Conservation (phyloP, 2,888 invertebrate species). For the Hypena proboscidalis region DNA sequence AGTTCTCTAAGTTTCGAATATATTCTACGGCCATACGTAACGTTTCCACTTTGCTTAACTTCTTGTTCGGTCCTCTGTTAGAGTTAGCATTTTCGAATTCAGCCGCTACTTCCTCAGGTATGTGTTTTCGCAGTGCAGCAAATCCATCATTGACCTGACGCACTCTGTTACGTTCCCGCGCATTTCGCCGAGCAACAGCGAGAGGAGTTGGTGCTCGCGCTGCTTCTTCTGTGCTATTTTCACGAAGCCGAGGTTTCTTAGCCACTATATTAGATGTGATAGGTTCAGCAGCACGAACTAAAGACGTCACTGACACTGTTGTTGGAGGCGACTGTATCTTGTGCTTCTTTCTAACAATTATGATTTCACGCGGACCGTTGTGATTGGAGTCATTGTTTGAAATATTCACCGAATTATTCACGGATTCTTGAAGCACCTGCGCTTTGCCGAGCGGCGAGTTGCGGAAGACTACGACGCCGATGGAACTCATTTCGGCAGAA, state of each 20-base stretch:
- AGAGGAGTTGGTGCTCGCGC: slow-evolving; percentile 88
- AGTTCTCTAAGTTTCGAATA: slow-evolving; percentile 91
- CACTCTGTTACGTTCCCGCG: slow-evolving; percentile 96
- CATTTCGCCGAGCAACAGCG: slow-evolving; percentile 95
- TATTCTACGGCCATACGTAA: slow-evolving; percentile 96
- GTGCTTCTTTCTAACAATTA: slow-evolving; percentile 82
- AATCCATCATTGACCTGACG: slow-evolving; percentile 97
- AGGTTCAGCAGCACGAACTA: slow-evolving; percentile 70
- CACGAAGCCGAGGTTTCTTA: slow-evolving; percentile 69
- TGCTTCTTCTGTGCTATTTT: slow-evolving; percentile 75
- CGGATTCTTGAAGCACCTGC: slow-evolving; percentile 88
- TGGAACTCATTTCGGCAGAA: slow-evolving; percentile 80
- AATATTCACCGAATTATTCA: slow-evolving; percentile 86
- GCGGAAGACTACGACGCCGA: slow-evolving; percentile 86
- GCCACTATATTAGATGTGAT: slow-evolving; percentile 59
- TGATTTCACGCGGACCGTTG: slow-evolving; percentile 77
- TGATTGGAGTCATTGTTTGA: slow-evolving; percentile 71
- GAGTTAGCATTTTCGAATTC: slow-evolving; percentile 88
- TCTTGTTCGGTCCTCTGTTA: slow-evolving; percentile 89
- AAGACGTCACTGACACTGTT: slow-evolving; percentile 75
- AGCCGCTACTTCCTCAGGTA: slow-evolving; percentile 92
- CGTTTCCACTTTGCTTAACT: slow-evolving; percentile 95
- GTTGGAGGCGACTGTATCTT: slow-evolving; percentile 69
- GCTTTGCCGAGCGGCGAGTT: slow-evolving; percentile 84
- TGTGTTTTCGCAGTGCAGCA: slow-evolving; percentile 93